Base-by-base conservation (phyloP, 1,140 invertebrate species). In the Drosophila triauraria region DNA sequence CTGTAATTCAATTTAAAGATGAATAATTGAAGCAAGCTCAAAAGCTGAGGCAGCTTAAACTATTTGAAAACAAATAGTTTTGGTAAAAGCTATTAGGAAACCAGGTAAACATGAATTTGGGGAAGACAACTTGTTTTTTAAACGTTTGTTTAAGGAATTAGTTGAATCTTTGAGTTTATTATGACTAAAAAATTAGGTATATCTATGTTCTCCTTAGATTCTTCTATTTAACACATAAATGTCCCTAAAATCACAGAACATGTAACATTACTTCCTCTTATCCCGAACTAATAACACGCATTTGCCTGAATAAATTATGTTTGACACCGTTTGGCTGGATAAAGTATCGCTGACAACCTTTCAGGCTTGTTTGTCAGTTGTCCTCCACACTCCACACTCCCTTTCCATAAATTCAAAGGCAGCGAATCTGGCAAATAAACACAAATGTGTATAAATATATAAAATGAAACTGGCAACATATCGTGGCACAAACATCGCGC, bases 361-460 rank as follows among this genome's bases (percentile, higher is more conserved):
- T 65, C 46, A 27, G 43, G 54, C 54, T 74, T 63, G 43, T 68
- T 59, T 72, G 58, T 62, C 54, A 38, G 35, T 25, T 40, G 35
- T 70, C 58, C 35, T 62, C 43, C 15, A 15, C 65, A 43, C 8
- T 2, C 43, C 38, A 32, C 13, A 9, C 23, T 27, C 17, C 20
- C 23, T 25, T 12, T 35, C 68, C 68, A 78, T 75, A 82, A 65
- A 80, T 77, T 64, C 27, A 57, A 59, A 50, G 60, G 43, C 43
- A 56, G 30, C 25, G 62, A 61, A 63, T 59, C 58, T 30, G 63
- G 42, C 69, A 78, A 60, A 69, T 46, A 65, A 77, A 61, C 46
- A 35, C 23, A 68, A 54, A 15, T 10, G 43, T 27, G 35, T 8
- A 9, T 54, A 47, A 15, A 38, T 42, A 42, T 44, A 42, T 32